Base-by-base conservation (phyloP, 2,113 vertebrate genomes). In the Peromyscus leucopus region DNA sequence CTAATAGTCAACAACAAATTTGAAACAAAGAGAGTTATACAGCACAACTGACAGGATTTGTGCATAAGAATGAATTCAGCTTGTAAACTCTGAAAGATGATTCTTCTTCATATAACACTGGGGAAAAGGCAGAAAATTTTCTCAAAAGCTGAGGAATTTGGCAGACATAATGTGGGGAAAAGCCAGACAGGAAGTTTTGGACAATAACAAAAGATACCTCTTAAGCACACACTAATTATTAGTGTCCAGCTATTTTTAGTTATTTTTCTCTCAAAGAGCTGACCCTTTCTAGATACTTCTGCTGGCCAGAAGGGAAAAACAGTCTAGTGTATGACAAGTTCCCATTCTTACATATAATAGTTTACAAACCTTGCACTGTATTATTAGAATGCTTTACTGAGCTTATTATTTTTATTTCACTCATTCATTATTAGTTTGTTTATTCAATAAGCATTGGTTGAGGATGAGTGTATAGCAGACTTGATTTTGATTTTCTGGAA, bases 221-320 rank as follows among this genome's bases (percentile, higher is more conserved):
- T 90, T 46, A 95, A 95, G 67, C 31, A 24, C 17, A 75, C 57
- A 24, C 57, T 97, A 93, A 97, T 97, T 96, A 96, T 86, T 82
- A 96, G 46, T 63, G 82, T 71, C 78, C 48, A 84, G 74, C 17
- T 97, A 97, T 96, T 96, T 97, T 96, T 96, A 91, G 93, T 36
- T 28, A 79, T 26, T 83, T 91, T 95, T n/a, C 48, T 83, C 63
- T 86, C 36, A 89, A 91, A 97, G 39, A 12, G 63, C 31, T 79
- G 3, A 16, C 82, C 36, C 91, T 91, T 97, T 95, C 72, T 97
- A 89, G 61, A 87, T 92, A 39, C 57, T 95, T 92, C 36, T 95
- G 86, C 57, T 83, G 89, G 33, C 96, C 59, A 79, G 22, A 91
- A 76, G 31, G 22, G 19, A 22, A 46, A 69, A 76, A 91, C 17